Percentiles rank a stretch among this genome's conserved stretches.
Evolutionary conservation across 2,113 vertebrate genomes (phyloP).

Genomic region (Nymphicus hollandicus): DNA sequence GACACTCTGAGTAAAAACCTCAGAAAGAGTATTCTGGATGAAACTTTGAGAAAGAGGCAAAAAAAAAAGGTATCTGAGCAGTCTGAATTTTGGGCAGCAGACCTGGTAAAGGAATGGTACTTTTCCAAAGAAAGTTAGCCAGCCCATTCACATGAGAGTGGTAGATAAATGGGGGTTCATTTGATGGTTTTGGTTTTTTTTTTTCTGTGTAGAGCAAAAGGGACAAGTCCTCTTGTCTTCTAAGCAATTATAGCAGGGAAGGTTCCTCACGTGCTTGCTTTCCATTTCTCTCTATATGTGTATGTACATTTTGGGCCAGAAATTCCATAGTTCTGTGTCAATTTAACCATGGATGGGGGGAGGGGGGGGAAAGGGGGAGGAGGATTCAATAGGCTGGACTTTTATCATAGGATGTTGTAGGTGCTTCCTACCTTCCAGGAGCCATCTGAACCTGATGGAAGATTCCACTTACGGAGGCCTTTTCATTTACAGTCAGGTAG

Average conservation of each 20-base stretch:
- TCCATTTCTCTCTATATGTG: neutral
- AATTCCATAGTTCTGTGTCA: neutral
- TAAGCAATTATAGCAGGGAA: neutral
- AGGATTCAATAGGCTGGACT: neutral
- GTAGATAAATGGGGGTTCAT: neutral
- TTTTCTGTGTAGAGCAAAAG: neutral
- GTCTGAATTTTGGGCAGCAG: neutral
- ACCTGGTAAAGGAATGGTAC: neutral
- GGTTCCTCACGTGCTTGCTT: neutral
- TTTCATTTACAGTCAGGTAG: neutral
- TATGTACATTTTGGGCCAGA: neutral
- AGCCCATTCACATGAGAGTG: neutral
- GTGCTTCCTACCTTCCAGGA: neutral
- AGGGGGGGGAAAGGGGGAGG: neutral
- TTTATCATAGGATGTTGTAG: neutral
- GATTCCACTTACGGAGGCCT: neutral
- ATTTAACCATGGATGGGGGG: neutral
- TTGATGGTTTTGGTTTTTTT: neutral
- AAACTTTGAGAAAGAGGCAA: neutral
- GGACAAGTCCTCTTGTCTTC: neutral
- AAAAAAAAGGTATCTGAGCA: neutral
- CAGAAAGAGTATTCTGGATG: neutral
- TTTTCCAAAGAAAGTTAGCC: neutral
- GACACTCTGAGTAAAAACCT: neutral
- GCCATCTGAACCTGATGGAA: neutral